Percentiles rank a stretch among this genome's conserved stretches.
phyloP scores from a whole-genome alignment of 2,797 vertebrate genomes.

The Psittacula echo region DNA sequence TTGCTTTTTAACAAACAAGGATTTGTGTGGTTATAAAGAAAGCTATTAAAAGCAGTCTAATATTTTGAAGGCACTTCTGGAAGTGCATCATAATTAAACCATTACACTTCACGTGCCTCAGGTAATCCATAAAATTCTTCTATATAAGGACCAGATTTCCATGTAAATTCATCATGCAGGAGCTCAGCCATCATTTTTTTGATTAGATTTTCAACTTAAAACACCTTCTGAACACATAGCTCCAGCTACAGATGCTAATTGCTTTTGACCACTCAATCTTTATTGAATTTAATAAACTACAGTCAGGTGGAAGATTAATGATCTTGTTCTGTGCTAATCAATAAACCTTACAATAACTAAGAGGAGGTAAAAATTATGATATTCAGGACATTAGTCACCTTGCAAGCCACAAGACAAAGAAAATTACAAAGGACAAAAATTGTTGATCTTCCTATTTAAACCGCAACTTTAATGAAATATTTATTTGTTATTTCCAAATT shows the following conservation, averaged over 20 bases:
- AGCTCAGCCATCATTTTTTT: background rate
- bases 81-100: background rate
- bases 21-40: background rate
- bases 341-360: background rate
- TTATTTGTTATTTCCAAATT: background rate
- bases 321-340: background rate
- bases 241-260: background rate
- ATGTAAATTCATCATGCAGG: background rate
- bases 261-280: background rate
- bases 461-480: background rate
- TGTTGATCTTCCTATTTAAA: background rate
- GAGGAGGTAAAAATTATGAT: background rate
- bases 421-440: background rate
- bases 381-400: background rate
- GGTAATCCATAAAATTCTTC: background rate
- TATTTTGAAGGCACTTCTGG: background rate
- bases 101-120: background rate
- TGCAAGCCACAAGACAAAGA: background rate
- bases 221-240: background rate
- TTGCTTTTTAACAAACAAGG: background rate
- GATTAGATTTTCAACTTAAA: background rate
- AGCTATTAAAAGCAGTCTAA: background rate
- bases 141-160: background rate
- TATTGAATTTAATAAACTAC: background rate
- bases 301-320: background rate